Conservation (phyloP, 2,888 invertebrate genomes). For the Drosophila kuntzei region DNA sequence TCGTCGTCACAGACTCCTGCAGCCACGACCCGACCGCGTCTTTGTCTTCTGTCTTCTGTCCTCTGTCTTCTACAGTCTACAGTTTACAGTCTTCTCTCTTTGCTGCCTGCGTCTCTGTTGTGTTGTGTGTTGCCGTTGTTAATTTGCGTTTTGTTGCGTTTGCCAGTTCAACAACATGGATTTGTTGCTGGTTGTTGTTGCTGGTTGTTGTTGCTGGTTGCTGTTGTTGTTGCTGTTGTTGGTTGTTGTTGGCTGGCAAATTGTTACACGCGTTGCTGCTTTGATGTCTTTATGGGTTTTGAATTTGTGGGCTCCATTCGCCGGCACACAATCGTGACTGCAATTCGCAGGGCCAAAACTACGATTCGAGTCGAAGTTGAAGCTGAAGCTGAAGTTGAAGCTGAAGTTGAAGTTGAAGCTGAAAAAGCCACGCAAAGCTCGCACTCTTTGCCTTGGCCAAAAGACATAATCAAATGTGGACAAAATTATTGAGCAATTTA, state of each 20-base stretch:
- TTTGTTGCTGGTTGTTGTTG: constrained; percentile 36
- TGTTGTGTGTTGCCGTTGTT: constrained; percentile 67
- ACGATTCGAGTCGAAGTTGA: background rate
- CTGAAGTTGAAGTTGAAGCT: background rate
- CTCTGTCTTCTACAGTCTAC: constrained; percentile 7
- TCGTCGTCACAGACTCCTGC: constrained; percentile 45
- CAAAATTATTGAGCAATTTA: constrained; percentile 84
- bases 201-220: constrained; percentile 48
- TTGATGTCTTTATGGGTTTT: constrained; percentile 81
- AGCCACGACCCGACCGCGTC: constrained; percentile 41
- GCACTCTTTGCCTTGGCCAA: constrained; percentile 47
- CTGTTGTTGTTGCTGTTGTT: constrained; percentile 36
- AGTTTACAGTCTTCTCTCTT: background rate
- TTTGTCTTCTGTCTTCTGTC: constrained; percentile 8
- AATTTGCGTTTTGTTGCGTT: constrained; percentile 81
- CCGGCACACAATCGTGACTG: constrained; percentile 71
- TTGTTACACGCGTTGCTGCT: constrained; percentile 81
- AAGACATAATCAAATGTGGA: constrained; percentile 81
- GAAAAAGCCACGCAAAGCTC: constrained; percentile 1
- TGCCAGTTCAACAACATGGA: constrained; percentile 55
- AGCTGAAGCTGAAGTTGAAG: constrained; percentile 5
- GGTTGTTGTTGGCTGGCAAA: constrained; percentile 72
- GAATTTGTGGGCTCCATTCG: constrained; percentile 73
- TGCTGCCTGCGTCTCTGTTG: background rate
- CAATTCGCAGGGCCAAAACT: constrained; percentile 63